Evolutionary conservation across 2,113 vertebrate genomes (phyloP).

Genomic region (Pteruthius melanotis): DNA sequence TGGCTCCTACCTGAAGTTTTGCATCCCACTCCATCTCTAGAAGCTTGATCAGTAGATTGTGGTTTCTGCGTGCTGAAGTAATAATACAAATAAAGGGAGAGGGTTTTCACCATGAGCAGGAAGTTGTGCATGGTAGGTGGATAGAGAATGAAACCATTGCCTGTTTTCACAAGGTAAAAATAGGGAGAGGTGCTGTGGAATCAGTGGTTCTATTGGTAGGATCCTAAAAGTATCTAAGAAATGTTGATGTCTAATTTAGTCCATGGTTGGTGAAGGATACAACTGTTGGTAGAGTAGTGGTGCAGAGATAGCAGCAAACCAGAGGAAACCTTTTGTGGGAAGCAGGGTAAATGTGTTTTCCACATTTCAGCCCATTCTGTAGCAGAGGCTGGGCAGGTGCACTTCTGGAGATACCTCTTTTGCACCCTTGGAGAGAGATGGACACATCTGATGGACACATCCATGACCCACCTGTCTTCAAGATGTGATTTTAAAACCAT

Average conservation of each 20-base stretch:
- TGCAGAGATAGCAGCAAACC: not conserved
- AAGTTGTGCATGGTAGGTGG: not conserved
- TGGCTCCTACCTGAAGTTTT: not conserved
- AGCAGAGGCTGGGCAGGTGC: not conserved
- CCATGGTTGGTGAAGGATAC: accelerated
- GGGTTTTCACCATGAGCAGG: not conserved
- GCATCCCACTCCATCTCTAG: not conserved
- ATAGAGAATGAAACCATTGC: not conserved
- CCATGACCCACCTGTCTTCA: not conserved
- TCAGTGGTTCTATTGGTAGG: not conserved
- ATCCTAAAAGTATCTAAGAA: not conserved
- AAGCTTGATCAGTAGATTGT: not conserved
- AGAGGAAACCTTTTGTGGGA: not conserved
- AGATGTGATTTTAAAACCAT: not conserved
- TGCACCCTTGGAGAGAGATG: not conserved
- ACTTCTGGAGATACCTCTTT: not conserved
- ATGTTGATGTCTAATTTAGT: not conserved
- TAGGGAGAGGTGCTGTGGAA: not conserved
- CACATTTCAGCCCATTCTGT: not conserved
- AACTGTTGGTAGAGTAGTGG: not conserved
- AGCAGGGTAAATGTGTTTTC: not conserved
- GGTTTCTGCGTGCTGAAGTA: not conserved
- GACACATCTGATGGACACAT: not conserved
- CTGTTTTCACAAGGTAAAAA: not conserved
- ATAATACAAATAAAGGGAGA: not conserved